Evolutionary conservation across 2,888 invertebrate genomes (phyloP).

Genomic region (Cryptus viduatorius): DNA sequence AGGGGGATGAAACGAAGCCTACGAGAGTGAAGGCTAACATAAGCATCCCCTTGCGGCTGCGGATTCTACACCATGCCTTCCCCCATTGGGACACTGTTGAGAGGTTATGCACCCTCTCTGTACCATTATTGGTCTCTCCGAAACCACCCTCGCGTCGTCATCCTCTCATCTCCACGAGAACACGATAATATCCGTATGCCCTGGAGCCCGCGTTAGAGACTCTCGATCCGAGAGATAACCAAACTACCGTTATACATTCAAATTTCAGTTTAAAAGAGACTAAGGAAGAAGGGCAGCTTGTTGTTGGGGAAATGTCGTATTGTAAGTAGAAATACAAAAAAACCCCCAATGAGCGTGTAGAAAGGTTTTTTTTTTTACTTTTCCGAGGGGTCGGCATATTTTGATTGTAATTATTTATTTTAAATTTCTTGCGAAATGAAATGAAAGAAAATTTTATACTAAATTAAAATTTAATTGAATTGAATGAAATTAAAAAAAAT

Average conservation of each 20-base stretch:
- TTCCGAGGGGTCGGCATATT: too few species aligned
- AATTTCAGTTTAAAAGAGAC: slow-evolving; percentile 53
- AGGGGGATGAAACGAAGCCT: slow-evolving; percentile 56
- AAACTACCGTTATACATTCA: slow-evolving; percentile 57
- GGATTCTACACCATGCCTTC: background rate
- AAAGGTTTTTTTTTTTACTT: too few species aligned
- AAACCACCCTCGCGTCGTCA: slow-evolving; percentile 25
- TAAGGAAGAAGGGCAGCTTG: background rate
- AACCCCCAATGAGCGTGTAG: too few species aligned
- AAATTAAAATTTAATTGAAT: too few species aligned
- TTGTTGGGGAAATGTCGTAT: too few species aligned
- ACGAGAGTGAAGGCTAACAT: slow-evolving; percentile 52
- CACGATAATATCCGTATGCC: slow-evolving; percentile 61
- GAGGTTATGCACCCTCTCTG: slow-evolving; percentile 49
- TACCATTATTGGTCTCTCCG: slow-evolving; percentile 57
- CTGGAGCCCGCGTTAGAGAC: slow-evolving; percentile 18
- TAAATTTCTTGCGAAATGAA: too few species aligned
- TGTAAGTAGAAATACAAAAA: too few species aligned
- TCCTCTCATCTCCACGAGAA: slow-evolving; percentile 49
- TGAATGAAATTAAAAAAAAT: too few species aligned
- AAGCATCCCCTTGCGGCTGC: slow-evolving; percentile 45
- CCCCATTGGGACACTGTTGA: slow-evolving; percentile 2
- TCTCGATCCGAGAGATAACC: slow-evolving; percentile 42
- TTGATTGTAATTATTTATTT: too few species aligned
- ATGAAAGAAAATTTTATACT: too few species aligned